Conservation (phyloP, 1,140 invertebrate species). For the Drosophila bipectinata region DNA sequence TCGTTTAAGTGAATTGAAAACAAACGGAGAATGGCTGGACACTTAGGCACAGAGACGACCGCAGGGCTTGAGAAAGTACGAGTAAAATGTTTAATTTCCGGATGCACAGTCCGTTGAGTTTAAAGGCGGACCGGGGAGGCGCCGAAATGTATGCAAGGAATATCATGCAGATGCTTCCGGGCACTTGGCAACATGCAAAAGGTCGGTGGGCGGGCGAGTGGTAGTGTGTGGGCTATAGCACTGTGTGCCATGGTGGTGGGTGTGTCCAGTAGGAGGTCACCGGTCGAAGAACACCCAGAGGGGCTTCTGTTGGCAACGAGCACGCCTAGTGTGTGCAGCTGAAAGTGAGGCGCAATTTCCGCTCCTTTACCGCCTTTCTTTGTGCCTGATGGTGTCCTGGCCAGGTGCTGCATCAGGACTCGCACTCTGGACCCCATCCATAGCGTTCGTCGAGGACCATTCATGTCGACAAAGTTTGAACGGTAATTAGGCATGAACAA, state of each 20-base stretch:
- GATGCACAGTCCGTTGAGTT: slow-evolving; percentile 44
- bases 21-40: slow-evolving; percentile 29
- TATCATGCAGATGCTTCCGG: slow-evolving; percentile 55
- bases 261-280: slow-evolving; percentile 17
- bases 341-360: slow-evolving; percentile 58
- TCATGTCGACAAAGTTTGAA: slow-evolving; percentile 37
- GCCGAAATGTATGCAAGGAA: slow-evolving; percentile 49
- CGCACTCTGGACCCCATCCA: not conserved
- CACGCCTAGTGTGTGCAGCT: slow-evolving; percentile 27
- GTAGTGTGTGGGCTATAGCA: not conserved
- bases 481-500: slow-evolving; percentile 52
- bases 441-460: slow-evolving; percentile 9
- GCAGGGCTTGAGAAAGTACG: slow-evolving; percentile 24
- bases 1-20: slow-evolving; percentile 32
- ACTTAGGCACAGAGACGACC: slow-evolving; percentile 36
- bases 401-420: not conserved
- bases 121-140: slow-evolving; percentile 9
- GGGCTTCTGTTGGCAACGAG: slow-evolving; percentile 6
- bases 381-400: not conserved
- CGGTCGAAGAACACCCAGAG: not conserved
- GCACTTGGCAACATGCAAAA: slow-evolving; percentile 49
- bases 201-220: slow-evolving; percentile 14
- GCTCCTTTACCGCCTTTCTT: slow-evolving; percentile 14
- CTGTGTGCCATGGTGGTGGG: not conserved
- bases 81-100: slow-evolving; percentile 48